A percentile compares a stretch with the other conserved stretches of the same genome.
These are phyloP conservation scores for Hexactinellida sp. DNA, from an alignment of 37 sponge, comb jelly and placozoan species.

Conservation along the genomic window DNA sequence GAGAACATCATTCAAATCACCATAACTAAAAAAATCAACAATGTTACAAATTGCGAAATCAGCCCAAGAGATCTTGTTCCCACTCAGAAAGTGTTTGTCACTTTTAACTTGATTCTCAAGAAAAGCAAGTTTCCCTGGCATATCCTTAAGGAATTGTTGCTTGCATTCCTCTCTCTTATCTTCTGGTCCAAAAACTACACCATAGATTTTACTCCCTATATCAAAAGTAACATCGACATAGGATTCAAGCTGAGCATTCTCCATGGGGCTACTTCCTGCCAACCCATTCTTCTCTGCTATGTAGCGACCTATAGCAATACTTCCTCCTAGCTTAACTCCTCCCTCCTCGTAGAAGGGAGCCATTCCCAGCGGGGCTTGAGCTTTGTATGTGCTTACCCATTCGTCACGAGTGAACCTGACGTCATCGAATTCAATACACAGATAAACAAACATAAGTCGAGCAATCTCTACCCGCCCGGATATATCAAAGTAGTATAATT, in stretches of 20 bases:
- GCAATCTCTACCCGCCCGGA: not conserved
- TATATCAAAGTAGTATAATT: not conserved
- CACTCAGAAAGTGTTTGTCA: not conserved
- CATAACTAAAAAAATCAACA: not conserved
- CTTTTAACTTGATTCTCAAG: not conserved
- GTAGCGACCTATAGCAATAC: not conserved
- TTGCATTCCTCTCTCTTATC: not conserved
- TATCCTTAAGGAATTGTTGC: not conserved
- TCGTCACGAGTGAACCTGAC: not conserved
- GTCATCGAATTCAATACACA: not conserved
- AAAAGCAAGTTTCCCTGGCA: not conserved
- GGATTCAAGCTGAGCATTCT: not conserved
- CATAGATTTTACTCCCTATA: not conserved
- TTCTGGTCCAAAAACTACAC: not conserved
- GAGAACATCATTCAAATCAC: not conserved
- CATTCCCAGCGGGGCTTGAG: not conserved
- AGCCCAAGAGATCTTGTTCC: not conserved
- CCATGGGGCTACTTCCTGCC: not conserved
- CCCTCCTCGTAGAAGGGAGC: not conserved
- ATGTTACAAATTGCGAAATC: not conserved
- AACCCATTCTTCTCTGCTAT: not conserved
- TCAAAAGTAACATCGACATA: not conserved
- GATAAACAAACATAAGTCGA: not conserved
- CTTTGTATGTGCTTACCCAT: not conserved
- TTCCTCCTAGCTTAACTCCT: not conserved